Evolutionary conservation across 1,140 invertebrate genomes (phyloP), one percentile per base, ranked within the genome.

Genomic region (Drosophila sulfurigaster): DNA sequence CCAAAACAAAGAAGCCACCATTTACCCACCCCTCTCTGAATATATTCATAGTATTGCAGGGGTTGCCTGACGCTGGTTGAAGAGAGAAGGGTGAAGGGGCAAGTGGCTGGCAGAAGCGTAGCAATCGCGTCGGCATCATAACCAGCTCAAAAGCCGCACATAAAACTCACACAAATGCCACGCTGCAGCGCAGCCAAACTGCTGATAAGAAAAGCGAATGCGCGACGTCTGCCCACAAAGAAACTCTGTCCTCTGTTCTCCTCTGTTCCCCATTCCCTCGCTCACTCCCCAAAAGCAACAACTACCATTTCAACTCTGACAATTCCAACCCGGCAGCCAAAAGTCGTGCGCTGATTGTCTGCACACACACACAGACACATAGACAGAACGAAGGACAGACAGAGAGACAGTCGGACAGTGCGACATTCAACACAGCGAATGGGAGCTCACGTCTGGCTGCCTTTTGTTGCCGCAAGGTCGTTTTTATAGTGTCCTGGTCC

Each of bases 381-480:
- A 25, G 20, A 25, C 20, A 25, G 20, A 25, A 25, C 20, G 20
- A 25, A 25, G 20, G 20, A 25, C 54, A 64, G 41, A 73, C 58
- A 51, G 28, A 71, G 32, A 64, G 43, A 41, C 38, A 64, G 7
- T 51, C 7, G 20, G 16, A 51, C 49, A 57, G 32, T n/a, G 7
- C 4, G 59, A 20, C 11, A 30, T 5, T 25, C 20, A 25, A 49
- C 11, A 58, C 13, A 64, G 62, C 28, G 38, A 79, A 57, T 30
- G 25, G 48, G 49, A 59, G 67, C 78, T 66, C 67, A 72, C 58
- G 74, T 72, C 66, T 79, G 75, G 54, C 51, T 72, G 79, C 46
- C 82, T 86, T 82, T 86, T 87, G 83, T 86, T 88, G 85, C 66
- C 80, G 80, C 83, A 87, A 87, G 83, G 83, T 87, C 83, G 83